phyloP scores from a whole-genome alignment of 2,113 vertebrate species.

The Ginglymostoma cirratum region DNA sequence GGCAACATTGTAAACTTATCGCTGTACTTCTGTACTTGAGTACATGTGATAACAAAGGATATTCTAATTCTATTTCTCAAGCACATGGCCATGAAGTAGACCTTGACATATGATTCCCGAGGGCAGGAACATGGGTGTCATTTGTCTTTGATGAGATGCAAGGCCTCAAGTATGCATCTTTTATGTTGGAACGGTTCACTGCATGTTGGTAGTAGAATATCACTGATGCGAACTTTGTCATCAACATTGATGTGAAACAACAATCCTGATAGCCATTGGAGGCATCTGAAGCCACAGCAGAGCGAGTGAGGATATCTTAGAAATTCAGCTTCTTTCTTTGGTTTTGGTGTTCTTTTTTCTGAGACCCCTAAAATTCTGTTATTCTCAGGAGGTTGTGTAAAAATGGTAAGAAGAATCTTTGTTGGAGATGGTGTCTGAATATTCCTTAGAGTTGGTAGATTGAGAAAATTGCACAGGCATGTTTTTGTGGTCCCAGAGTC shows the following conservation, averaged over 20 bases:
- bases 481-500: not conserved
- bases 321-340: not conserved
- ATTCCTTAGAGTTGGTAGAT: not conserved
- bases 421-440: not conserved
- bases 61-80: too few species aligned
- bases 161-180: not conserved
- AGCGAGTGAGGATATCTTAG: not conserved
- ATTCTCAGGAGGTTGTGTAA: not conserved
- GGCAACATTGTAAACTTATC: too few species aligned
- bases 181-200: not conserved
- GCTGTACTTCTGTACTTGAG: too few species aligned
- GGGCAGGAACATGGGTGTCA: not conserved
- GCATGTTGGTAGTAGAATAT: not conserved
- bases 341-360: too few species aligned
- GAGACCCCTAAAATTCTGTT: not conserved
- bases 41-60: too few species aligned
- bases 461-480: not conserved
- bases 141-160: not conserved
- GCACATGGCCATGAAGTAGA: too few species aligned
- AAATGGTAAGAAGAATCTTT: not conserved
- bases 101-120: not conserved
- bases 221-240: not conserved
- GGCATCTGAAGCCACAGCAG: not conserved
- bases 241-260: not conserved
- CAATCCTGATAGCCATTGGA: not conserved